Evolutionary conservation across 2,888 invertebrate genomes (phyloP), one percentile per base, ranked within the genome.

Genomic region (Ophioninae sp.): DNA sequence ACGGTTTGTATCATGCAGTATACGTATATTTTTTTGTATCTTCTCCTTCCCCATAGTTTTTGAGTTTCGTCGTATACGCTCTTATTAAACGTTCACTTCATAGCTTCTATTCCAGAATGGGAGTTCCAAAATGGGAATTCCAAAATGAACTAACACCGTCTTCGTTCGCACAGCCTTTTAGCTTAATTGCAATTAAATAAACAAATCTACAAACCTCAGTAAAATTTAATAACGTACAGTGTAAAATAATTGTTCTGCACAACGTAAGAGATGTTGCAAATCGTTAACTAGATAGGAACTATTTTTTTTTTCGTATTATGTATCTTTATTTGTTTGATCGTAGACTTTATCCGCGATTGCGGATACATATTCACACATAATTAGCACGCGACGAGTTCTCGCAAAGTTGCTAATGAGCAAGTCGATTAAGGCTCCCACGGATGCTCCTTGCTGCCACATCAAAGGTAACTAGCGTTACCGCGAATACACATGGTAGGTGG

Each of bases 371-470:
- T 67, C 20, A 64, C 9, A 71, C 71, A 37, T 79, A 82, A 79
- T 75, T 51, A 82, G 59, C 59, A 71, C 61, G 22, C 30, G 23
- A 61, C 71, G 7, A 61, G 30, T 77, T 77, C 22, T 37, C 67
- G 30, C 41, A 56, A 73, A 22, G 72, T 41, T 64, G 63, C 80
- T 83, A 83, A 83, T 80, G 75, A 83, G 79, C 39, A 76, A 75
- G 58, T 75, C 59, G 58, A 9, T 58, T 61, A 59, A 67, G 67
- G 44, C 65, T 23, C 23, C 58, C 23, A 51, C 51, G 13, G 67
- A 39, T 71, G 72, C 67, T 75, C 79, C 58, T 68, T 56, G 67
- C 56, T 22, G 41, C 83, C 76, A 80, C 83, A 79, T 83, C 83
- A 83, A 83, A 83, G 80, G 39, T 20, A 30, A 67, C 73, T 77